Evolutionary conservation across 2,113 vertebrate species (phyloP).

Genomic region (Callocephalon fimbriatum): DNA sequence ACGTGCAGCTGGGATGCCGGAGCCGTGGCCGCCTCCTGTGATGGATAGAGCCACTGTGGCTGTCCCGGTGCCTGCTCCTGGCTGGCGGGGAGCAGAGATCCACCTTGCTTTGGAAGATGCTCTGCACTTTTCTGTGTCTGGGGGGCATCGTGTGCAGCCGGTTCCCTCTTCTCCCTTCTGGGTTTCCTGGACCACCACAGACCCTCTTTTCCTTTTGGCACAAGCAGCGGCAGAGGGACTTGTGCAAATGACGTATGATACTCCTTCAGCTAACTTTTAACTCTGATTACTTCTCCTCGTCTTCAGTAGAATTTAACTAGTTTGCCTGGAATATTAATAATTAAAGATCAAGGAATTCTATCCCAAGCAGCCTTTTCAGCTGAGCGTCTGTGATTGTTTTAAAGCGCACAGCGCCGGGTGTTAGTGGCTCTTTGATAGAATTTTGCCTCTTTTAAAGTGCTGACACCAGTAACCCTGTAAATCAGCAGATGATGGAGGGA

Average conservation of each 20-base stretch:
- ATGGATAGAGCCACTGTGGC: not conserved
- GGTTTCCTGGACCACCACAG: accelerated
- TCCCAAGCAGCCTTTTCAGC: slow-evolving; percentile 58
- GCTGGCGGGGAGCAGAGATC: accelerated
- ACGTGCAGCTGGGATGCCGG: not conserved
- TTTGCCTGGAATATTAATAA: slow-evolving; percentile 65
- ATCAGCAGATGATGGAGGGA: slow-evolving; percentile 68
- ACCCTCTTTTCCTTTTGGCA: not conserved
- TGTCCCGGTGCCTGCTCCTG: accelerated
- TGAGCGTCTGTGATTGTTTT: slow-evolving; percentile 59
- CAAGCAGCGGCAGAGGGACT: not conserved
- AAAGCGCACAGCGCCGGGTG: not conserved
- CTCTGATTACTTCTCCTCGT: slow-evolving; percentile 7
- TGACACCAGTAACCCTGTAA: slow-evolving; percentile 71
- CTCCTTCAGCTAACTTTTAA: slow-evolving; percentile 70
- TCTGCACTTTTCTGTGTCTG: accelerated
- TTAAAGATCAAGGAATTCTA: slow-evolving; percentile 46
- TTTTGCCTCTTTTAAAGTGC: slow-evolving; percentile 67
- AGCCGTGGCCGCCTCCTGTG: accelerated
- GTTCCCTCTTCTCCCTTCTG: accelerated
- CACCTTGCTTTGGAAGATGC: accelerated
- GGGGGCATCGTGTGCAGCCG: accelerated
- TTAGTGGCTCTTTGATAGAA: slow-evolving; percentile 17
- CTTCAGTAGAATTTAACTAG: slow-evolving; percentile 60
- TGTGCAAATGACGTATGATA: slow-evolving; percentile 62